Evolutionary conservation across 2,113 vertebrate species (phyloP).

Genomic region (Cryptoleucopteryx plumbea): DNA sequence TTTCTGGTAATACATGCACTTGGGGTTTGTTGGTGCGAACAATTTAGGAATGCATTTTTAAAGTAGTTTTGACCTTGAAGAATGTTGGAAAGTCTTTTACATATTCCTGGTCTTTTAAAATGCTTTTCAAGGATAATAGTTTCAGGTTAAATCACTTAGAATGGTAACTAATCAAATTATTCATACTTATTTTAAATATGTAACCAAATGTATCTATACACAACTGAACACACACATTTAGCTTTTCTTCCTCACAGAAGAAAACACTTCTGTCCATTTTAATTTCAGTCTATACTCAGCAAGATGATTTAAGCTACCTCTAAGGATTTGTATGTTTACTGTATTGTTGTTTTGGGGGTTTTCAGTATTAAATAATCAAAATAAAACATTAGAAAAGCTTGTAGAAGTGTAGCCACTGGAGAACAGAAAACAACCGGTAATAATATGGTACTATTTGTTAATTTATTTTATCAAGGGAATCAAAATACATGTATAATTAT

Average conservation of each 20-base stretch:
- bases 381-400: background rate
- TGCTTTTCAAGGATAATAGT: background rate
- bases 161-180: background rate
- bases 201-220: background rate
- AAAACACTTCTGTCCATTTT: background rate
- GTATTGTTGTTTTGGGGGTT: background rate
- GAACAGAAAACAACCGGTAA: background rate
- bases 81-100: background rate
- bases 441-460: background rate
- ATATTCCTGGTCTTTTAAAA: background rate
- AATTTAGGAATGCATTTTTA: background rate
- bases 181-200: background rate
- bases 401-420: background rate
- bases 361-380: background rate
- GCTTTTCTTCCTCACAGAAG: background rate
- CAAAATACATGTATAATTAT: background rate
- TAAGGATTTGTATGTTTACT: background rate
- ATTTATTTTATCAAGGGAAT: background rate
- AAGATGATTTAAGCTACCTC: background rate
- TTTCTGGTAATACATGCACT: background rate
- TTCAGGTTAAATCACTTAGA: background rate
- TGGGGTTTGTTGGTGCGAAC: background rate
- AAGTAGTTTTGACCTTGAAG: background rate
- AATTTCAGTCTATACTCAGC: background rate
- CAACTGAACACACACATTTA: background rate